These are phyloP conservation scores for Knipowitschia caucasica DNA, from an alignment of 2,797 vertebrate genomes.

Conservation along the genomic window DNA sequence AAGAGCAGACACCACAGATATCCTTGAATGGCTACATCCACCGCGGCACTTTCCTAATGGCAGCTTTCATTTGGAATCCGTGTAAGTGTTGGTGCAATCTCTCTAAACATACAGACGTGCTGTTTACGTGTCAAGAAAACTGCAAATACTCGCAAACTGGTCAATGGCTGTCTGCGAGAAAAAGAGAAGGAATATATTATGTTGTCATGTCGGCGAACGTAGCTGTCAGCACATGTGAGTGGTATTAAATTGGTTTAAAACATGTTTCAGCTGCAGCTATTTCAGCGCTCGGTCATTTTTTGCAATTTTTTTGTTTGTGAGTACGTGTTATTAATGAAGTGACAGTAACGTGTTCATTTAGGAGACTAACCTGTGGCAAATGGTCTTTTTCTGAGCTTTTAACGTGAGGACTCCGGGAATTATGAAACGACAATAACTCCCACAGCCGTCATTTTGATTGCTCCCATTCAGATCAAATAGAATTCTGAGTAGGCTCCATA, in stretches of 20 bases:
- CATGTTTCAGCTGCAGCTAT: not conserved
- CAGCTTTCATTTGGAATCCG: not conserved
- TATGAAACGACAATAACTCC: too few species aligned
- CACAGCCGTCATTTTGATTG: too few species aligned
- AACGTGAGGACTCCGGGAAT: too few species aligned
- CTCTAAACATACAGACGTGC: not conserved
- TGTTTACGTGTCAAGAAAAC: constrained; percentile 3
- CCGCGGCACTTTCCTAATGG: not conserved
- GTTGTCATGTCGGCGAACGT: constrained; percentile 1
- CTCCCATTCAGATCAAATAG: too few species aligned
- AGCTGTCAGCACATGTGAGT: constrained; percentile 3
- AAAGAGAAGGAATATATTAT: not conserved
- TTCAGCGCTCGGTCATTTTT: not conserved
- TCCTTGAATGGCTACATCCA: too few species aligned
- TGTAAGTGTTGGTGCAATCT: not conserved
- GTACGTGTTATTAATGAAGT: constrained; percentile 7
- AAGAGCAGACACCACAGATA: too few species aligned
- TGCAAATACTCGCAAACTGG: not conserved
- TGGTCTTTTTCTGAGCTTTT: too few species aligned
- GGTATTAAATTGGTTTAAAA: not conserved
- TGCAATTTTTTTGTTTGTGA: not conserved
- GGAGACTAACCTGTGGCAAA: too few species aligned
- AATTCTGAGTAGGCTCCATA: too few species aligned
- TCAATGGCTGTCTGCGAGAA: not conserved
- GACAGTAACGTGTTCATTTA: constrained; percentile 13